Percentiles rank a stretch among this genome's conserved stretches.
phyloP scores from a whole-genome alignment of 2,888 invertebrate species.

The Leucophora obtusa region DNA sequence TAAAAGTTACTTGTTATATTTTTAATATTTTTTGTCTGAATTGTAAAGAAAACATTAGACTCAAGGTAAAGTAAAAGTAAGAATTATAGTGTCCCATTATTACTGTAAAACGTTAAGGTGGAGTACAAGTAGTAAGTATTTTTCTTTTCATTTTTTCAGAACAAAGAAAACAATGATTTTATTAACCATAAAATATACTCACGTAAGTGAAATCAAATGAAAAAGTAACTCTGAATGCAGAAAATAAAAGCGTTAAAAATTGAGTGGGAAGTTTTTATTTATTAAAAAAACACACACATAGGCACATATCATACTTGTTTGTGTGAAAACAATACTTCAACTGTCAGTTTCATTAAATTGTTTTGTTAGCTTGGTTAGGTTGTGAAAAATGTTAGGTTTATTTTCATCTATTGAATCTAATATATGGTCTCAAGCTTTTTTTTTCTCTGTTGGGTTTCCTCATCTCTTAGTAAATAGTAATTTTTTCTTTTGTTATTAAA shows the following conservation, averaged over 20 bases:
- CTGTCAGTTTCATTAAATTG: slow-evolving; percentile 58
- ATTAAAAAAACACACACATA: slow-evolving; percentile 21
- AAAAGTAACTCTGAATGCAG: slow-evolving; percentile 29
- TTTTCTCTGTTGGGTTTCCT: slow-evolving; percentile 9
- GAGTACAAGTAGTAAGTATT: slow-evolving; percentile 13
- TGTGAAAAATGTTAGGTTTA: slow-evolving; percentile 9
- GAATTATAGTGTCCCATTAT: slow-evolving; percentile 29
- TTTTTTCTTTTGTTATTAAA: slow-evolving; percentile 51
- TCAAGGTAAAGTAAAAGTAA: slow-evolving; percentile 30
- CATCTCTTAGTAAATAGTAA: slow-evolving; percentile 15
- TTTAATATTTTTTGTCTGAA: background rate
- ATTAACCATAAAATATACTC: slow-evolving; percentile 11
- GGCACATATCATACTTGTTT: background rate
- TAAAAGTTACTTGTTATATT: background rate
- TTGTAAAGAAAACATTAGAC: background rate
- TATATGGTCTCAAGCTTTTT: slow-evolving; percentile 34
- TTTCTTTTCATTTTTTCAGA: background rate
- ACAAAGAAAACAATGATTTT: slow-evolving; percentile 28
- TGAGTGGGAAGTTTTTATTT: slow-evolving; percentile 18
- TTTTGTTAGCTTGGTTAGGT: slow-evolving; percentile 29
- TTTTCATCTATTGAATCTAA: slow-evolving; percentile 23
- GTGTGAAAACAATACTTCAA: slow-evolving; percentile 45
- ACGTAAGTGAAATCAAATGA: slow-evolving; percentile 37
- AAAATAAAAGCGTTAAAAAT: slow-evolving; percentile 35
- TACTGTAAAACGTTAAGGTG: slow-evolving; percentile 23